A percentile compares a stretch with the other conserved stretches of the same genome.
Conservation (phyloP, 2,113 vertebrate species). For the Columba janthina region DNA sequence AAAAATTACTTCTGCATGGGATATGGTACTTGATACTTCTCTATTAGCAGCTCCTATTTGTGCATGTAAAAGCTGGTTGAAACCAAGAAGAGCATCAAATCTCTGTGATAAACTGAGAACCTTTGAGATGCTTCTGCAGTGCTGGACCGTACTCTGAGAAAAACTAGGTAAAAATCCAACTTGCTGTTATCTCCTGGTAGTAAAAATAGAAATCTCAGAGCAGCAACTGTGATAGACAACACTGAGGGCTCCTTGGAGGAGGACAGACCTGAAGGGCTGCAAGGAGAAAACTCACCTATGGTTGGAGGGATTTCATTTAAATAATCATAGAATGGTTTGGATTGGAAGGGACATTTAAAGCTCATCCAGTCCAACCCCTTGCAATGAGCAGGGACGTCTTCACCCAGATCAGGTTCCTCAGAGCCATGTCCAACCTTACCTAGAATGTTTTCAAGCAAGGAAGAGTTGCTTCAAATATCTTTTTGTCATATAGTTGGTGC, state of each 20-base stretch:
- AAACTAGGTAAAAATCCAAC: not conserved
- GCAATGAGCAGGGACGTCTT: not conserved
- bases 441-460: not conserved
- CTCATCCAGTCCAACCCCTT: not conserved
- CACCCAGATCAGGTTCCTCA: not conserved
- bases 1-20: not conserved
- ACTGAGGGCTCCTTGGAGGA: not conserved
- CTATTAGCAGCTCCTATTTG: not conserved
- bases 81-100: not conserved
- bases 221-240: too few relatives aligned
- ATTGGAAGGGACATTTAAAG: not conserved
- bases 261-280: not conserved
- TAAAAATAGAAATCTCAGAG: not conserved
- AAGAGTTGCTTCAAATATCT: not conserved
- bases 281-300: not conserved
- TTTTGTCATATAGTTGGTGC: not conserved
- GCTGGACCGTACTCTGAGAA: not conserved
- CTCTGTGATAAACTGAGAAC: not conserved
- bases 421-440: rapidly evolving
- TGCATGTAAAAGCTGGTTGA: not conserved
- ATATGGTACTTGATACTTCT: not conserved
- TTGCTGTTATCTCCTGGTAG: not conserved
- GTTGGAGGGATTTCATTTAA: not conserved
- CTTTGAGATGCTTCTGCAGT: not conserved
- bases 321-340: not conserved